Base-by-base conservation (phyloP, 2,888 invertebrate species). In the Drosophila phalerata region DNA sequence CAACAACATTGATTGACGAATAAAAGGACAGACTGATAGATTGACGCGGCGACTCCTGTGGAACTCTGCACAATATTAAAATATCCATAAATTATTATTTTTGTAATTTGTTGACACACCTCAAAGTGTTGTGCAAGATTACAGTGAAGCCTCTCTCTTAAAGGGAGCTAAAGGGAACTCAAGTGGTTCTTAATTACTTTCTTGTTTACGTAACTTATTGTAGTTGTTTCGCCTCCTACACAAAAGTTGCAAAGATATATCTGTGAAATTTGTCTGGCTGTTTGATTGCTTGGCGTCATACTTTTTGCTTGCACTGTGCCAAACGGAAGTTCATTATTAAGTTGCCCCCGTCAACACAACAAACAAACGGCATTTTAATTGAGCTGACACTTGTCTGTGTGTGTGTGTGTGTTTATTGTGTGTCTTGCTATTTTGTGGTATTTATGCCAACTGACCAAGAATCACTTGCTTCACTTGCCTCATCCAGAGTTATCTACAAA, bases 361-460 rank as follows among this genome's bases (percentile, higher is more conserved):
- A 60, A 69, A 76, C 79, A 80, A 77, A 82, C 78, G 81, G 80
- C 75, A 73, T 78, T 88, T 88, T 83, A 88, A 88, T 85, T 85
- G 72, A 72, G 63, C 66, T 69, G 69, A 56, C 81, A 78, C 38
- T 48, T 37, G 25, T 8, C 40, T 48, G 25, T 34, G 34, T 22
- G 49, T 71, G 42, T 53, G 22, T 57, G 37, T 49, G 40, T 42
- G 15, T 58, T 15, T 61, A 15, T 9, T 61, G 52, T 66, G 38
- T 58, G 37, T 58, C 48, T 62, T 56, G 58, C 51, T 38, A 38
- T 56, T 63, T 57, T 51, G 49, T 62, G 57, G 19, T 56, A 76
- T 76, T 58, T 63, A 70, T 76, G 73, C 57, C 65, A 77, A 47
- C 62, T 68, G 68, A 32, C 49, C 68, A 65, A 73, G 69, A 30